phyloP scores from a whole-genome alignment of 92 coral and sea anemone genomes.

The Galaxea fascicularis region DNA sequence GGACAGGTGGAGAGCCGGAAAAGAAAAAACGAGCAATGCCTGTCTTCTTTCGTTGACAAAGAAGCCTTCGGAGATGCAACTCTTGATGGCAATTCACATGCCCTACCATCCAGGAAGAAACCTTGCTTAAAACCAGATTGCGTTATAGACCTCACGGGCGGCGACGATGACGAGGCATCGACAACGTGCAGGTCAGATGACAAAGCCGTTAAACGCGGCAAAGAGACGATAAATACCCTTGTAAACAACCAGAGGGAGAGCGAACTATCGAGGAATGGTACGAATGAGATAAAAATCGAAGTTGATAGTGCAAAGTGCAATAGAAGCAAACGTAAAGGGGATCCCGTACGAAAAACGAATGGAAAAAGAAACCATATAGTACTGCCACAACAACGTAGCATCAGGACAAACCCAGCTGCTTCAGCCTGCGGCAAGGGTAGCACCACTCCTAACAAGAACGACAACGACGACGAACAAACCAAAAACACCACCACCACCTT shows the following conservation, averaged over 20 bases:
- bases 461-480: not conserved
- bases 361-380: not conserved
- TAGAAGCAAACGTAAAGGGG: not conserved
- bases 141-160: slow-evolving; percentile 33
- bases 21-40: not conserved
- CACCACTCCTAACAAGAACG: not conserved
- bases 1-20: not conserved
- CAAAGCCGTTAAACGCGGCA: no score
- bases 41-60: not conserved
- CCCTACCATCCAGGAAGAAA: not conserved
- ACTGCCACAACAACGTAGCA: not conserved
- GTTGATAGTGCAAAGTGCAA: not conserved
- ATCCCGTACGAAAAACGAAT: not conserved
- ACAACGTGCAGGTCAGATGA: not conserved
- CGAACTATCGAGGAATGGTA: not conserved
- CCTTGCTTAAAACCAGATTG: not conserved
- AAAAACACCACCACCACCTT: not conserved
- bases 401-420: not conserved
- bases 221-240: not conserved
- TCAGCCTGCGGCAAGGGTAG: not conserved
- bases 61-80: not conserved
- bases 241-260: not conserved
- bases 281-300: not conserved
- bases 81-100: not conserved
- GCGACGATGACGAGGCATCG: slow-evolving; percentile 30